These are phyloP conservation scores for Erebia palarica DNA, from an alignment of 2,888 invertebrate genomes.

Conservation along the genomic window DNA sequence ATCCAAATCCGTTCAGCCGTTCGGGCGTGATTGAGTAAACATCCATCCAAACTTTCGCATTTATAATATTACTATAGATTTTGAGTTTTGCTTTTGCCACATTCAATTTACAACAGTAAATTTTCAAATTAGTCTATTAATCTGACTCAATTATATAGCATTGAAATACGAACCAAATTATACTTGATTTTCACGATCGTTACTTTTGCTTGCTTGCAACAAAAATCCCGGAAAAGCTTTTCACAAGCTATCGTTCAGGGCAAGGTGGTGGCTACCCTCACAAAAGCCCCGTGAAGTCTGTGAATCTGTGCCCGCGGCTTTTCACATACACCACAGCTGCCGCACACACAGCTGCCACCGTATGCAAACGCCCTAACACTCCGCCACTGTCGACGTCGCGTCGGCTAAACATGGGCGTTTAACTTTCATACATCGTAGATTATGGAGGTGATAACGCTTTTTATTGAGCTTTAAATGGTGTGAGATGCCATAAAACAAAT, in stretches of 20 bases:
- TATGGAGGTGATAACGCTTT: constrained; percentile 32
- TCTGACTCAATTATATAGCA: too few relatives aligned
- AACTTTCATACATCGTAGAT: constrained; percentile 44
- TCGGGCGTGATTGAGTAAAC: too few relatives aligned
- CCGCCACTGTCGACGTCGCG: background rate
- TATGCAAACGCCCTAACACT: constrained; percentile 78
- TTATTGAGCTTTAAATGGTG: background rate
- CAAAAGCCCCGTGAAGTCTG: constrained; percentile 61
- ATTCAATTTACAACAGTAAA: too few relatives aligned
- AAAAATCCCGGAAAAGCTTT: constrained; percentile 25
- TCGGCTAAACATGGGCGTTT: constrained; percentile 47
- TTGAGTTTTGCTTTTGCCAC: too few relatives aligned
- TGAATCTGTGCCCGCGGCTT: constrained; percentile 67
- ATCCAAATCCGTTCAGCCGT: too few relatives aligned
- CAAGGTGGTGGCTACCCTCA: constrained; percentile 67
- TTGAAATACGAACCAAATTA: too few relatives aligned
- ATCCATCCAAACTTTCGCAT: too few relatives aligned
- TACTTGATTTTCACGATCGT: too few relatives aligned
- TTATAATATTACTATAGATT: too few relatives aligned
- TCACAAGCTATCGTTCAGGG: background rate
- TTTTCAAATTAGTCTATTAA: too few relatives aligned
- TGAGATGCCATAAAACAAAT: background rate
- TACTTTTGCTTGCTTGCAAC: background rate
- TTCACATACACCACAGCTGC: constrained; percentile 76
- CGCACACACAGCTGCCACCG: constrained; percentile 45